A percentile compares a stretch with the other conserved stretches of the same genome.
phyloP scores from a whole-genome alignment of 2,888 invertebrate genomes.

The Mesopsocus fuscifrons region DNA sequence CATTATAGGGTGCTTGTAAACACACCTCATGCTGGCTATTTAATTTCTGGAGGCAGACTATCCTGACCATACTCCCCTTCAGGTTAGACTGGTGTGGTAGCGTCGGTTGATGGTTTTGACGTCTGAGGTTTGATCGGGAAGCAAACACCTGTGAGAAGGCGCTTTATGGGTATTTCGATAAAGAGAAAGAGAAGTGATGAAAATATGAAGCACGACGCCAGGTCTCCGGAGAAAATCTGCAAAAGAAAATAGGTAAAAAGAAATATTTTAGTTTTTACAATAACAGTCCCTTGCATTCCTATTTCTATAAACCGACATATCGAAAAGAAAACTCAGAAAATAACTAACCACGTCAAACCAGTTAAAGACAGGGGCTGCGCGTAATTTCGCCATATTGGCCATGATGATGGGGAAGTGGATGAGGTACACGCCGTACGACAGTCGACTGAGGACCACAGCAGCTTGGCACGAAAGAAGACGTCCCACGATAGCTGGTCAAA shows the following conservation, averaged over 20 bases:
- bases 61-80: no score
- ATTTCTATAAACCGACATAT: no score
- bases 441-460: constrained; percentile 31
- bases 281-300: no score
- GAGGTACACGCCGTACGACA: constrained; percentile 37
- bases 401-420: constrained; percentile 32
- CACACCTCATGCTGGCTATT: no score
- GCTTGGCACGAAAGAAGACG: constrained; percentile 31
- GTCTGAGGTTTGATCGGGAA: no score
- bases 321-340: not conserved
- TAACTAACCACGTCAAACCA: not conserved
- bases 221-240: not conserved
- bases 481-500: not conserved
- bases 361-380: constrained; percentile 19
- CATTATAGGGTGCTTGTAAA: no score
- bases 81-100: no score
- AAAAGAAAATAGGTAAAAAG: not conserved
- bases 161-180: not conserved
- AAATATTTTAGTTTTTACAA: no score
- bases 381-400: constrained; percentile 28
- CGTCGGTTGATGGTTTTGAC: no score
- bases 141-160: not conserved
- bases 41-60: no score
- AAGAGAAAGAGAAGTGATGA: not conserved
- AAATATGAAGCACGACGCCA: not conserved